A percentile compares a stretch with the other conserved stretches of the same genome.
These are phyloP conservation scores for Zhuqinia jingwanae DNA, from an alignment of 2,888 invertebrate species.

Conservation along the genomic window DNA sequence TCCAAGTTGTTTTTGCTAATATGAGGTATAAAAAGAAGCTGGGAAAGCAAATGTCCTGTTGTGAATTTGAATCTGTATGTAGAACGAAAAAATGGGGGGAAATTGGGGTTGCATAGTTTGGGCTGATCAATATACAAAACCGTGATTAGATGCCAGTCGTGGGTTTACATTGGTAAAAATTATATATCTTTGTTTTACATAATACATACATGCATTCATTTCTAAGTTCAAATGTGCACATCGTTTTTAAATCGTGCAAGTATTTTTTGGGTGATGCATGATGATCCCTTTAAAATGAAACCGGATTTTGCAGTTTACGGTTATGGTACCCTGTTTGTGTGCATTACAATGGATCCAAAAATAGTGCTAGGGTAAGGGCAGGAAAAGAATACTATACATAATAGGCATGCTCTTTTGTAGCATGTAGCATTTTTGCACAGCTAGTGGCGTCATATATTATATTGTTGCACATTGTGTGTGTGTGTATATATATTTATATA, in stretches of 20 bases:
- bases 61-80: background rate
- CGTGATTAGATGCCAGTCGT: background rate
- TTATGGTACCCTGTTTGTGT: no score
- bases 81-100: conserved; percentile 12
- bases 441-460: background rate
- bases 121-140: background rate
- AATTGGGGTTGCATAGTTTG: no score
- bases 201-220: background rate
- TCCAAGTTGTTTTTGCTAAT: conserved; percentile 18
- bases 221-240: no score
- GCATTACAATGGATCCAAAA: no score
- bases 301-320: no score
- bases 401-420: no score
- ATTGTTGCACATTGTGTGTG: background rate
- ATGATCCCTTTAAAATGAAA: no score
- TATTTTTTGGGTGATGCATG: no score
- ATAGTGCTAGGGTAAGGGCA: background rate
- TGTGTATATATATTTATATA: no score
- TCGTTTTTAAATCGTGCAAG: background rate
- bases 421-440: background rate
- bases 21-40: conserved; percentile 7
- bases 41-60: background rate
- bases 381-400: background rate
- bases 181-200: background rate
- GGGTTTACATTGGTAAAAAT: background rate